Evolutionary conservation across 1,140 invertebrate genomes (phyloP).

Genomic region (Hylaeus volcanicus): DNA sequence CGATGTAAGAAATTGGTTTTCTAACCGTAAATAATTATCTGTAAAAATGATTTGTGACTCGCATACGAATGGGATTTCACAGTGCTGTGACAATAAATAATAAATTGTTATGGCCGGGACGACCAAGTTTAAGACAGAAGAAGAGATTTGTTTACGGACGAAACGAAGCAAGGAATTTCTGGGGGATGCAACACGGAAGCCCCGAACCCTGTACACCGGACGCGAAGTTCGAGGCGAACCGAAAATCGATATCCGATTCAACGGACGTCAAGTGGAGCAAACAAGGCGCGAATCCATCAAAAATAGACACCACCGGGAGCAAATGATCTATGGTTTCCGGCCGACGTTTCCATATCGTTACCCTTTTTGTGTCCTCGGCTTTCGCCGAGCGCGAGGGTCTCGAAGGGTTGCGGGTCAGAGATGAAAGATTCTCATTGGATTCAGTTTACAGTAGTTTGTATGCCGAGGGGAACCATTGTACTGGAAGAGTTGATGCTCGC

Average conservation of each 20-base stretch:
- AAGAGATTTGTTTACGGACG: conserved; percentile 35
- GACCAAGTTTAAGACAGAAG: too few relatives aligned
- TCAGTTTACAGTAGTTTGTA: not conserved
- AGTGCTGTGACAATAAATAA: too few relatives aligned
- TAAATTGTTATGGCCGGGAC: too few relatives aligned
- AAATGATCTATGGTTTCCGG: conserved; percentile 34
- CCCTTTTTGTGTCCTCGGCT: not conserved
- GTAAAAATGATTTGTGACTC: too few relatives aligned
- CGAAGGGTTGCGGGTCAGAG: not conserved
- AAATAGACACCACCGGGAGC: not conserved
- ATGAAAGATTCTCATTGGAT: not conserved
- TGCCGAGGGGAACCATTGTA: not conserved
- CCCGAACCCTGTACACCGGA: not conserved
- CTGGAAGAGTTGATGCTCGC: too few relatives aligned
- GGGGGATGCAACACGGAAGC: not conserved
- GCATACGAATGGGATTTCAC: too few relatives aligned
- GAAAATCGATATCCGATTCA: conserved; percentile 54
- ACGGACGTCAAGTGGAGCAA: conserved; percentile 29
- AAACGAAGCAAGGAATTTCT: conserved; percentile 33
- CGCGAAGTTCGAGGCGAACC: conserved; percentile 1
- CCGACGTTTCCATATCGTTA: conserved; percentile 23
- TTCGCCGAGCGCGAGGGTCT: not conserved
- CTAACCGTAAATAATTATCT: too few relatives aligned
- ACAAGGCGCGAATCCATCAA: conserved; percentile 32
- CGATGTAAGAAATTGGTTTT: too few relatives aligned